A percentile compares a stretch with the other conserved stretches of the same genome.
Conservation (phyloP, 92 coral and sea anemone genomes). For the Actinostola sp. region DNA sequence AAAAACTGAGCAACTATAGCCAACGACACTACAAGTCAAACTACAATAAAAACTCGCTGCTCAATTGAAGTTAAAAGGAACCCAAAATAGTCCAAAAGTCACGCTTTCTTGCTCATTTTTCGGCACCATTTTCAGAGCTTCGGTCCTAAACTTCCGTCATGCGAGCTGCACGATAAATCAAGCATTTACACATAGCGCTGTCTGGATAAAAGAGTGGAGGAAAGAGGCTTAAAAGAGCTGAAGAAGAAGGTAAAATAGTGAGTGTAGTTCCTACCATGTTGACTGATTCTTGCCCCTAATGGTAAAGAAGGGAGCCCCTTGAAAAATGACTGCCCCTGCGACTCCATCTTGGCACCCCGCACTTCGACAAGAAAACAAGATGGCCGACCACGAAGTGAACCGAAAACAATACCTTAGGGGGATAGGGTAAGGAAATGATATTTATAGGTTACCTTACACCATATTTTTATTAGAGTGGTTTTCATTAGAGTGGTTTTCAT, state of each 20-base stretch:
- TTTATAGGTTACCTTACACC: too few species aligned
- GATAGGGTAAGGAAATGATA: constrained; percentile 11
- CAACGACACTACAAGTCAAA: too few species aligned
- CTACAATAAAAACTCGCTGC: too few species aligned
- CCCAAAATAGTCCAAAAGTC: too few species aligned
- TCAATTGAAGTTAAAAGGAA: too few species aligned
- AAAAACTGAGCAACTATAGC: background rate
- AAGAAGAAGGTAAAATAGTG: background rate
- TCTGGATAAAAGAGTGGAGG: background rate
- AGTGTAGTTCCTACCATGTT: constrained; percentile 38
- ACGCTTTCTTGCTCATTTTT: too few species aligned
- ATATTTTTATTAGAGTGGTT: too few species aligned
- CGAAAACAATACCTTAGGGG: background rate
- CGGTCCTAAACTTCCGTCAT: too few species aligned
- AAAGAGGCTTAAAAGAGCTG: background rate
- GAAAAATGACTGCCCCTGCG: constrained; percentile 96
- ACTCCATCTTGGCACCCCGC: constrained; percentile 99
- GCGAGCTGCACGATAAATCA: background rate
- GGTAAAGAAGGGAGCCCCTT: constrained; percentile 94
- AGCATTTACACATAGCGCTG: background rate
- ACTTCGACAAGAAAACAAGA: constrained; percentile 40
- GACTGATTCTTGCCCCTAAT: constrained; percentile 66
- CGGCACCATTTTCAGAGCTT: too few species aligned
- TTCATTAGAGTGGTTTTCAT: too few species aligned
- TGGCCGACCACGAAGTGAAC: constrained; percentile 7